Base-by-base conservation (phyloP, 1,140 invertebrate species). In the Drosophila navojoa region DNA sequence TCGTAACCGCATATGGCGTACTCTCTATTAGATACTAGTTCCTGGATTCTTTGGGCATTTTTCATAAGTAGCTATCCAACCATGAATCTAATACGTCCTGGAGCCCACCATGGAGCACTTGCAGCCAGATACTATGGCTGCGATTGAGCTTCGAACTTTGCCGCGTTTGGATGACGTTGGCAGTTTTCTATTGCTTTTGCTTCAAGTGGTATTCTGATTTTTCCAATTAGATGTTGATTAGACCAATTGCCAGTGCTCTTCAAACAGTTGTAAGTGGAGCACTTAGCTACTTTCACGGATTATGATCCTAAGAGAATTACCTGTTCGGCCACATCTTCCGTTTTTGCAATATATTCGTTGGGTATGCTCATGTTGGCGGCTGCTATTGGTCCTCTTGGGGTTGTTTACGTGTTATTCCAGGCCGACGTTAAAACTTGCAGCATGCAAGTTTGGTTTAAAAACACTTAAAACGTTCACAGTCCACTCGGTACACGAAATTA, bases 321-420 rank as follows among this genome's bases (percentile, higher is more conserved):
- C 95, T 98, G 97, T 93, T 99, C 98, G 63, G 97, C 97, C 85
- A 98, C 93, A 93, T 99, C 98, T 94, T 99, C 98, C 45, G 97
- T 97, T 91, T 95, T 97, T 68, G 97, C 95, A 87, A 98, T 94
- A 90, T 98, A 95, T 94, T 98, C 97, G 93, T 96, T 97, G 92
- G 96, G 96, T 93, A 95, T 94, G 94, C 95, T 95, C 96, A 97
- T 97, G 68, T 84, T 87, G 84, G 82, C 73, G 73, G 50, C 29
- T 57, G 45, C 42, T 66, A 16, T 38, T 40, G 38, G 11, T 69
- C n/a, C 10, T 50, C 40, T 52, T 15, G 40, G 29, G 9, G 35
- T 50, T 5, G n/a, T 45, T 45, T 42, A 40, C 64, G 35, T 2
- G 44, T 64, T 54, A 40, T 61, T 50, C 50, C 11, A 42, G 32